These are phyloP conservation scores for Aphyosemion australe DNA, from an alignment of 2,113 vertebrate species.

Conservation along the genomic window DNA sequence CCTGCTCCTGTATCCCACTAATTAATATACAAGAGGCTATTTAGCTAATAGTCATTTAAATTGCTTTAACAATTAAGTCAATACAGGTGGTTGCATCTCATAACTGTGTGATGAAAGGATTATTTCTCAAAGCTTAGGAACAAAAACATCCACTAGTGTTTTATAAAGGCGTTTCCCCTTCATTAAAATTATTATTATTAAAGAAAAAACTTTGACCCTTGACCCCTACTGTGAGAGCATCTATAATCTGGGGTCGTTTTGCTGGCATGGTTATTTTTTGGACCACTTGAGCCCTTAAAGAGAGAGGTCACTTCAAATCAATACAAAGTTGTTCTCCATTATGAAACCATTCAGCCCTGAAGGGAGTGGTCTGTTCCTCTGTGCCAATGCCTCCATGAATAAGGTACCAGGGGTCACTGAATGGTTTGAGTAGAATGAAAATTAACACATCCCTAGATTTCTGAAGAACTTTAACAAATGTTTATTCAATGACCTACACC, in stretches of 20 bases:
- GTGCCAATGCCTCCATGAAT: neutral
- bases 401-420: neutral
- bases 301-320: neutral
- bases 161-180: neutral
- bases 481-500: no score
- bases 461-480: neutral
- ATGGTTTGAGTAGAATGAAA: neutral
- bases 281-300: constrained; percentile 1
- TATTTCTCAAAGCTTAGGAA: neutral
- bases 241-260: neutral
- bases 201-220: neutral
- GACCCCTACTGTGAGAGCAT: neutral
- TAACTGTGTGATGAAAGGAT: neutral
- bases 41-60: constrained; percentile 26
- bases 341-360: constrained; percentile 4
- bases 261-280: neutral
- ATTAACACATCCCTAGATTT: neutral
- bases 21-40: constrained; percentile 39
- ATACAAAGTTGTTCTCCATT: constrained; percentile 8
- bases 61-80: constrained; percentile 26
- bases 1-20: constrained; percentile 36
- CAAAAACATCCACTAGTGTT: neutral
- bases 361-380: neutral
- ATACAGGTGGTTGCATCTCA: constrained; percentile 11
- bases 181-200: neutral